Evolutionary conservation across 2,113 vertebrate species (phyloP), one percentile per base, ranked within the genome.

Genomic region (Bambusicola thoracicus): DNA sequence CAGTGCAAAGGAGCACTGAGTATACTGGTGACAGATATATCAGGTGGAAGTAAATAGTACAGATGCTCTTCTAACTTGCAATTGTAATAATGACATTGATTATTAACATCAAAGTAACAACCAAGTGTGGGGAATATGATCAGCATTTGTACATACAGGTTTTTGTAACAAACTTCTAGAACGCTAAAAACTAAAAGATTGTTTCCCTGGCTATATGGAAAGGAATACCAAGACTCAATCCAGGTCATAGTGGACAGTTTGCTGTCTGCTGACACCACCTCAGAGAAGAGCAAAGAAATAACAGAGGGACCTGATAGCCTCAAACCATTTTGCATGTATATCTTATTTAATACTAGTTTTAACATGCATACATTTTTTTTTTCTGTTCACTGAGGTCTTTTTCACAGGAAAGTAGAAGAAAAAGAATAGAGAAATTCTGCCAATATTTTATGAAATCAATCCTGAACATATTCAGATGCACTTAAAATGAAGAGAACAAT

Each of bases 11-110:
- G 15, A 41, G 5, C n/a, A 11, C 15, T 36, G 25, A 11, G 48
- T 61, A 27, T 36, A 13, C 4, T 1, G 1, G 7, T 68, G 59
- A 56, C 1, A 2, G 13, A 27, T 27, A 6, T 41, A 20, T 84
- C 53, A 62, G 11, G 36, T 3, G 13, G 36, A 68, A 66, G 15
- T 8, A 65, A 80, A 59, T 25, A 11, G 34, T 41, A 65, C 17
- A 74, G 8, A 7, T 69, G 6, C 11, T 24, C 22, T 92, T 85
- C 13, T 61, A 75, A 78, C 21, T 58, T 75, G 4, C 29, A 36
- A 2, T 48, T 38, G 13, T 76, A 69, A 58, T 85, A 66, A 66
- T 6, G 8, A 9, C 11, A 41, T 11, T 63, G 13, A 32, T 61
- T 89, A 32, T 40, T 89, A 41, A 61, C 40, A 16, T 72, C 5